Evolutionary conservation across 2,888 invertebrate genomes (phyloP).

Genomic region (Hydropsyche betteni): DNA sequence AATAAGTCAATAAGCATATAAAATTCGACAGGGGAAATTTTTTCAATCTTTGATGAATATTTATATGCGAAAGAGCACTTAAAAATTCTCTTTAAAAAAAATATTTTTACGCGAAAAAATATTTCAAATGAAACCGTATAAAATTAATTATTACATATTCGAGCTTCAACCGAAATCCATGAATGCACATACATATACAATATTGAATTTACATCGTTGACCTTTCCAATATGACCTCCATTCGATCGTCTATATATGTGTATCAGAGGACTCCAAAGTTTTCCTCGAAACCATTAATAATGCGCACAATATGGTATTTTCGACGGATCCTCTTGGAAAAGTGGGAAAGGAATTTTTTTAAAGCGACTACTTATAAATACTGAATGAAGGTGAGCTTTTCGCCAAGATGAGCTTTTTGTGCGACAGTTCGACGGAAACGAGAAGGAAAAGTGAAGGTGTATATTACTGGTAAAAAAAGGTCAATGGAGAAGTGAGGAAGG

Average conservation of each 20-base stretch:
- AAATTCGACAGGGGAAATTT: no score
- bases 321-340: not conserved
- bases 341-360: not conserved
- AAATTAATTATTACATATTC: no score
- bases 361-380: conserved; percentile 14
- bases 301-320: no score
- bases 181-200: no score
- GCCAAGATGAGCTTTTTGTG: conserved; percentile 15
- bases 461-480: not conserved
- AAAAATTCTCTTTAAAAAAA: no score
- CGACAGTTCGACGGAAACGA: conserved; percentile 6
- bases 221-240: conserved; percentile 10
- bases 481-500: not conserved
- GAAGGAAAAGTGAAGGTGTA: not conserved
- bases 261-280: not conserved
- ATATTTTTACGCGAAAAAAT: no score
- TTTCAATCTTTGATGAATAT: no score
- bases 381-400: conserved; percentile 5
- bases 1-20: no score
- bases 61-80: no score
- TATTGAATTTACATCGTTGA: not conserved
- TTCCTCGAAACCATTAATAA: not conserved
- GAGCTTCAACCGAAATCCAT: no score
- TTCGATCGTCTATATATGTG: not conserved
- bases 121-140: no score